phyloP scores from a whole-genome alignment of 2,113 vertebrate species.

The Macrotus californicus region DNA sequence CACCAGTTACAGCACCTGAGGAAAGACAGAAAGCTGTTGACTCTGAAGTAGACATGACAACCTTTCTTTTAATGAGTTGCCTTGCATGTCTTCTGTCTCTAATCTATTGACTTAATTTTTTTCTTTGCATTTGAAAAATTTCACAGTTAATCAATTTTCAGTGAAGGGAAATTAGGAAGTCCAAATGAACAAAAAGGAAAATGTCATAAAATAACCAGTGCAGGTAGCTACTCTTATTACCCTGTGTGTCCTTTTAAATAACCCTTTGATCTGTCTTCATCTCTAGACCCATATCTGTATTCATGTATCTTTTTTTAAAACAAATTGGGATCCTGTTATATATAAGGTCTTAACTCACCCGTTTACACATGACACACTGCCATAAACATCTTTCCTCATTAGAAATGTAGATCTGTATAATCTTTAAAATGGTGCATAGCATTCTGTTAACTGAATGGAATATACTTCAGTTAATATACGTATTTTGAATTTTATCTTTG shows the following conservation, averaged over 20 bases:
- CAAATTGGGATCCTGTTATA: background rate
- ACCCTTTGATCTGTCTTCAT: background rate
- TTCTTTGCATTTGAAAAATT: background rate
- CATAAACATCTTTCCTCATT: background rate
- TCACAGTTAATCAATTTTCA: background rate
- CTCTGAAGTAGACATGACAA: background rate
- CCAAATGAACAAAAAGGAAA: background rate
- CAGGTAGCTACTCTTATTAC: background rate
- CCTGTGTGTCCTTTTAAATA: background rate
- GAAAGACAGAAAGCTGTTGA: constrained; percentile 47
- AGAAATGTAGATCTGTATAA: background rate
- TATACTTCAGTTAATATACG: background rate
- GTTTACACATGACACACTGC: background rate
- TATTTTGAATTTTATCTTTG: background rate
- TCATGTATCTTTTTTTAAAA: background rate
- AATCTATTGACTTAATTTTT: background rate
- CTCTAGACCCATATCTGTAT: background rate
- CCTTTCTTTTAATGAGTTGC: background rate
- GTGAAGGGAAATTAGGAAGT: background rate
- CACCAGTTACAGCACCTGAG: constrained; percentile 91
- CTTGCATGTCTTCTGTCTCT: background rate
- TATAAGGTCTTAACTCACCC: background rate
- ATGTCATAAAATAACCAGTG: background rate
- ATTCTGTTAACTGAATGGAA: background rate
- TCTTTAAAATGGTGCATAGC: background rate